A percentile compares a stretch with the other conserved stretches of the same genome.
Evolutionary conservation across 2,888 invertebrate species (phyloP).

Genomic region (Adela reaumurella): DNA sequence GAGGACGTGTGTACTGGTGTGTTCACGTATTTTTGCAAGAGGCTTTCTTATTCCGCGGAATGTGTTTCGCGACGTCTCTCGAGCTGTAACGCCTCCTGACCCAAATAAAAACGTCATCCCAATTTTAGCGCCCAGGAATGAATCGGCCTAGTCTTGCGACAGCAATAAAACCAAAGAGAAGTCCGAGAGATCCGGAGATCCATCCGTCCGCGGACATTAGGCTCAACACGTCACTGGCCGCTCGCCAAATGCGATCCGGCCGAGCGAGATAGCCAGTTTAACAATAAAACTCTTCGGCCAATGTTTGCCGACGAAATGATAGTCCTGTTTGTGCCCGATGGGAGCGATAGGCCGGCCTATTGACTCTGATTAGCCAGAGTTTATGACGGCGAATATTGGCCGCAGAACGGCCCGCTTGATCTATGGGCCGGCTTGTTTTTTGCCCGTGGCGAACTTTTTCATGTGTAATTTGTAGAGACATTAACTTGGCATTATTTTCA

Average conservation of each 20-base stretch:
- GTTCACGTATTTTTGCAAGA: no score
- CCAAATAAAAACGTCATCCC: no score
- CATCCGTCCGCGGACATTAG: not conserved
- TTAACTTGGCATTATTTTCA: no score
- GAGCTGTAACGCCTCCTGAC: no score
- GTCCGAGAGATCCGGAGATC: not conserved
- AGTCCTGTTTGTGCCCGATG: not conserved
- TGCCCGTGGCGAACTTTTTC: no score
- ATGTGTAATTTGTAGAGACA: no score
- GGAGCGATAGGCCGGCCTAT: not conserved
- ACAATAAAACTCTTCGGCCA: not conserved
- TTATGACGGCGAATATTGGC: not conserved
- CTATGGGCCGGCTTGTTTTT: not conserved
- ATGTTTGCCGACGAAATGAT: not conserved
- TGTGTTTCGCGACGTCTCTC: no score
- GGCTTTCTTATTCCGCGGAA: no score
- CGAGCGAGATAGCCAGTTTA: not conserved
- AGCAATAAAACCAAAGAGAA: not conserved
- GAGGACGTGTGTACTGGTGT: no score
- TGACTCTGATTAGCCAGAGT: not conserved
- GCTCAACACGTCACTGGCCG: not conserved
- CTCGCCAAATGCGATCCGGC: not conserved
- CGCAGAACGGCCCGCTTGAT: not conserved
- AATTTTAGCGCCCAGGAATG: no score
- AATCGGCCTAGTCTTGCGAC: not conserved